A percentile compares a stretch with the other conserved stretches of the same genome.
Evolutionary conservation across 2,113 vertebrate species (phyloP).

Genomic region (Chauna torquata): DNA sequence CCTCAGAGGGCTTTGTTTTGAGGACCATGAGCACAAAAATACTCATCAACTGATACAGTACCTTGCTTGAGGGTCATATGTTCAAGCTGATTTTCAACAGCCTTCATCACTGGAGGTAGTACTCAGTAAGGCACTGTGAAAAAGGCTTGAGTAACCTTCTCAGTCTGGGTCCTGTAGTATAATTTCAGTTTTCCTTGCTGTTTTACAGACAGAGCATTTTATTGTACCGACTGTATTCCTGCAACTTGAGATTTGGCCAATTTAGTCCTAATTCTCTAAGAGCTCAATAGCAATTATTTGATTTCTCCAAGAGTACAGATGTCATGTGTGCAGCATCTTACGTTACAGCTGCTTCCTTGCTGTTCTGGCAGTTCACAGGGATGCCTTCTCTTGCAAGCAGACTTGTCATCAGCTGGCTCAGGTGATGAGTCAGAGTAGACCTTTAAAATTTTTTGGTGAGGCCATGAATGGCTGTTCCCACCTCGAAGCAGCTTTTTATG

Average conservation of each 20-base stretch:
- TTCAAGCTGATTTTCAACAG: background rate
- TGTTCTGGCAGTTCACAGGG: background rate
- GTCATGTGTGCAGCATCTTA: background rate
- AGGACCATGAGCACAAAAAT: background rate
- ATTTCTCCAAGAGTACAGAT: background rate
- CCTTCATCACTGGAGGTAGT: fast-evolving
- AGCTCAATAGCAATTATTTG: background rate
- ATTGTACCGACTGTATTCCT: background rate
- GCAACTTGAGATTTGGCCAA: background rate
- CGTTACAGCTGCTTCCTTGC: background rate
- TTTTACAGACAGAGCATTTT: background rate
- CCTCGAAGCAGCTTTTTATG: background rate
- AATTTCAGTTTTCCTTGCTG: background rate
- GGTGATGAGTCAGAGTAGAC: background rate
- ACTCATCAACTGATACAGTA: fast-evolving
- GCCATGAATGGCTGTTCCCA: background rate
- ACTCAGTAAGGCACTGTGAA: background rate
- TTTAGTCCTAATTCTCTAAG: background rate
- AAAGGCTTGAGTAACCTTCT: background rate
- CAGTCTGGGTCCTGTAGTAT: background rate
- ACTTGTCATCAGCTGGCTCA: background rate
- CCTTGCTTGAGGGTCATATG: fast-evolving
- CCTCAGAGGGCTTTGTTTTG: background rate
- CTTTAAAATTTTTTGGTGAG: background rate
- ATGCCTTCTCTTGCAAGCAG: background rate